Percentiles rank a stretch among this genome's conserved stretches.
These are phyloP conservation scores for Onychomys torridus DNA, from an alignment of 2,797 vertebrate genomes.

Conservation along the genomic window DNA sequence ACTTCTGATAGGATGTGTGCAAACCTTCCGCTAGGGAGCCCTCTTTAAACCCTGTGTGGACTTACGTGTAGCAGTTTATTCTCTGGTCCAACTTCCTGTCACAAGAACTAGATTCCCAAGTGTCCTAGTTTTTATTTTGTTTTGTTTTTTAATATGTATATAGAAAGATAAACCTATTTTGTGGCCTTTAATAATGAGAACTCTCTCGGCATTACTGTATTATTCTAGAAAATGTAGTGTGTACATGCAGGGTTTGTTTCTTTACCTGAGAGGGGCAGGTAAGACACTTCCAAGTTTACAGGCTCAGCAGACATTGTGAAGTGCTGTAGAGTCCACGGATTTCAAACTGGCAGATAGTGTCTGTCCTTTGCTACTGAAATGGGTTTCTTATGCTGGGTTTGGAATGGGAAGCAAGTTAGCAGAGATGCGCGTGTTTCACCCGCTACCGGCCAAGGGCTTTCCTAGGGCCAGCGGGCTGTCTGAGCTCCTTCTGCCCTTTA, in stretches of 20 bases:
- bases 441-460: slow-evolving; percentile 58
- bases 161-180: slow-evolving; percentile 84
- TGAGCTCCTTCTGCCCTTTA: slow-evolving; percentile 79
- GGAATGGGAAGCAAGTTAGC: slow-evolving; percentile 84
- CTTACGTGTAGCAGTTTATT: slow-evolving; percentile 65
- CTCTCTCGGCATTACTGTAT: slow-evolving; percentile 82
- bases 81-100: slow-evolving; percentile 71
- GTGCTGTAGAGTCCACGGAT: slow-evolving; percentile 83
- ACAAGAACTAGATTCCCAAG: slow-evolving; percentile 82
- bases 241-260: slow-evolving; percentile 72
- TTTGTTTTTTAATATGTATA: slow-evolving; percentile 74
- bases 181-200: slow-evolving; percentile 87
- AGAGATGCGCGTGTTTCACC: slow-evolving; percentile 69
- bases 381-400: slow-evolving; percentile 83
- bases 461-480: slow-evolving; percentile 75
- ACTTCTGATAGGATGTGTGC: slow-evolving; percentile 68
- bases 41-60: slow-evolving; percentile 79
- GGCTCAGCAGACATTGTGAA: slow-evolving; percentile 76
- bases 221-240: slow-evolving; percentile 78
- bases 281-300: slow-evolving; percentile 82
- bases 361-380: slow-evolving; percentile 64
- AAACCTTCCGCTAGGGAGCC: slow-evolving; percentile 66
- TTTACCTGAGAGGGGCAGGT: slow-evolving; percentile 56
- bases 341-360: slow-evolving; percentile 77
- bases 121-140: slow-evolving; percentile 85